Percentiles rank a stretch among this genome's conserved stretches.
phyloP scores from a whole-genome alignment of 2,113 vertebrate genomes.

The Albula goreensis region DNA sequence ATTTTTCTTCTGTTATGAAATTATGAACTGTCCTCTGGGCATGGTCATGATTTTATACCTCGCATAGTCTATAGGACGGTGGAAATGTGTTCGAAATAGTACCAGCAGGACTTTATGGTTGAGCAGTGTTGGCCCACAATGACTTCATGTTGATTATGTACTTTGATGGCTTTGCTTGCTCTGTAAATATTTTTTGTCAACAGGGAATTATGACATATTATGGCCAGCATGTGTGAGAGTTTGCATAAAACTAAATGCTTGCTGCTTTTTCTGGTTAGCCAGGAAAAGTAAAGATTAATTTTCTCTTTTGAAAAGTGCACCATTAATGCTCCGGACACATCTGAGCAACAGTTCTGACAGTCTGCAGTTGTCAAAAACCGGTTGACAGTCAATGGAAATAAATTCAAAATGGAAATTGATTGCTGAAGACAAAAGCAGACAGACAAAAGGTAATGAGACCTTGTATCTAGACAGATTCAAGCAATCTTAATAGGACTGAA shows the following conservation, averaged over 20 bases:
- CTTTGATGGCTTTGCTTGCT: background rate
- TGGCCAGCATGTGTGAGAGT: background rate
- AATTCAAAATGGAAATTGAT: background rate
- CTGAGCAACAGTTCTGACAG: background rate
- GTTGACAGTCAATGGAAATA: background rate
- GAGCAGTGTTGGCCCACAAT: background rate
- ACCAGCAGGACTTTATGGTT: background rate
- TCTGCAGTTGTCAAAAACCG: too few species aligned
- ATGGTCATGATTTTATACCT: slow-evolving; percentile 56
- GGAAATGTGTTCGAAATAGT: background rate
- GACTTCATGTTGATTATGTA: background rate
- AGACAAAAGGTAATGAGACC: background rate
- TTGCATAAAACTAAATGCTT: background rate
- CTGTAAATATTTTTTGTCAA: background rate
- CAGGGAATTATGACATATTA: background rate
- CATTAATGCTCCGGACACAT: background rate
- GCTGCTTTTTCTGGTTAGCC: background rate
- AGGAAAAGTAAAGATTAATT: background rate
- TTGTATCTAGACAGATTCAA: background rate
- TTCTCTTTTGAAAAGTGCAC: background rate
- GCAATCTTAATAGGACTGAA: slow-evolving; percentile 12
- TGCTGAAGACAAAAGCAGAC: background rate
- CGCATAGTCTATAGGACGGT: slow-evolving; percentile 33
- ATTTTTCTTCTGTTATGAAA: slow-evolving; percentile 29
- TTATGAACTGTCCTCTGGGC: slow-evolving; percentile 59